Evolutionary conservation across 2,113 vertebrate species (phyloP).

Genomic region (Mesitornis unicolor): DNA sequence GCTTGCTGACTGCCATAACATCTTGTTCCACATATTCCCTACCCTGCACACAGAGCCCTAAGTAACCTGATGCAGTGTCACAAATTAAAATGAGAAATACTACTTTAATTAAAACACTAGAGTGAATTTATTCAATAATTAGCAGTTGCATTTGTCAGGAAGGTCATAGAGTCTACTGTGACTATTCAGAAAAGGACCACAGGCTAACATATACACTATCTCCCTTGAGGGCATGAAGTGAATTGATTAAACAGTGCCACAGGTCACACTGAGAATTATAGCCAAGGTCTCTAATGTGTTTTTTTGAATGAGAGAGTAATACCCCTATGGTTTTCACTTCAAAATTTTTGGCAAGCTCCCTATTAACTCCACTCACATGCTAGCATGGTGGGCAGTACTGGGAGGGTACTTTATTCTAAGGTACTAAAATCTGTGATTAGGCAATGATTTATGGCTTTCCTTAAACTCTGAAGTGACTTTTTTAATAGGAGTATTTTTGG

Average conservation of each 20-base stretch:
- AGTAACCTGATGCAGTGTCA: neutral
- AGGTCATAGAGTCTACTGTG: neutral
- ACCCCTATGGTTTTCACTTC: neutral
- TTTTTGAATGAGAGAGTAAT: slow-evolving; percentile 47
- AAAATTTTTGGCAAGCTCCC: slow-evolving; percentile 13
- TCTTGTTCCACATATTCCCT: neutral
- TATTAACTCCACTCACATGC: neutral
- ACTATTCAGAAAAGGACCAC: neutral
- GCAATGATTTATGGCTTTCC: slow-evolving; percentile 58
- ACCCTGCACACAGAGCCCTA: neutral
- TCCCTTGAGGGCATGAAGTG: neutral
- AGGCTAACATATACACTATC: neutral
- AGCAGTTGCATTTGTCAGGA: neutral
- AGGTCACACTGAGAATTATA: slow-evolving; percentile 17
- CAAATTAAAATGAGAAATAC: slow-evolving; percentile 15
- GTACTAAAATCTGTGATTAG: slow-evolving; percentile 53
- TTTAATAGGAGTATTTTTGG: slow-evolving; percentile 54
- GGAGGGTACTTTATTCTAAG: neutral
- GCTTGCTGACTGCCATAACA: neutral
- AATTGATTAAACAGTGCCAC: slow-evolving; percentile 18
- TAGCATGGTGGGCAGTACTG: neutral
- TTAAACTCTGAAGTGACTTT: slow-evolving; percentile 42
- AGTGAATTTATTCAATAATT: slow-evolving; percentile 16
- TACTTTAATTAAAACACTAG: slow-evolving; percentile 17
- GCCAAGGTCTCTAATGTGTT: slow-evolving; percentile 18